Percentiles rank a stretch among this genome's conserved stretches.
Evolutionary conservation across 2,113 vertebrate species (phyloP).

Genomic region (Equus quagga): DNA sequence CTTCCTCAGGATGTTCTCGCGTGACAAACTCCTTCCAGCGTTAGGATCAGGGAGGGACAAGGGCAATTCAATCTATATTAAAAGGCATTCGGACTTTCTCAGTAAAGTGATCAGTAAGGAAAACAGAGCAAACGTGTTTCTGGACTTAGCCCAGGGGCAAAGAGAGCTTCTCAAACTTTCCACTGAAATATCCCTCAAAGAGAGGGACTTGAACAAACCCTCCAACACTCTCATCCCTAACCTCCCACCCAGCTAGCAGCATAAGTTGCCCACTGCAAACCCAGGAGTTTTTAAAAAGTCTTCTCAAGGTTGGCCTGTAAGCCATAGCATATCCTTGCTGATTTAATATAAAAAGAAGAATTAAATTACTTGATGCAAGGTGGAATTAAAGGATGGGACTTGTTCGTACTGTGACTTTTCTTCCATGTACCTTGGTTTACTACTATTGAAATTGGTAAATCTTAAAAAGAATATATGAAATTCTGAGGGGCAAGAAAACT

Average conservation of each 20-base stretch:
- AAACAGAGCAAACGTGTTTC: not conserved
- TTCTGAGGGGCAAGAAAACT: not conserved
- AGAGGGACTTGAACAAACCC: not conserved
- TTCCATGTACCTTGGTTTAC: not conserved
- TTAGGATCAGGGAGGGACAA: not conserved
- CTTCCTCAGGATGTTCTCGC: not conserved
- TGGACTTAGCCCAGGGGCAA: not conserved
- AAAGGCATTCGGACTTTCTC: conserved; percentile 15
- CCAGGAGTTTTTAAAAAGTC: not conserved
- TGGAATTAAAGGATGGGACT: not conserved
- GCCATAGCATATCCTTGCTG: not conserved
- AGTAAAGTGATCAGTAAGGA: not conserved
- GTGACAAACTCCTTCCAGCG: not conserved
- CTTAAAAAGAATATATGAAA: not conserved
- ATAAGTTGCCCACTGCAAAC: not conserved
- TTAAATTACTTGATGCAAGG: not conserved
- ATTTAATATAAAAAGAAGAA: conserved; percentile 21
- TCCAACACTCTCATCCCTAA: not conserved
- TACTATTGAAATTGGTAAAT: not conserved
- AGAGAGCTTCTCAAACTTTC: not conserved
- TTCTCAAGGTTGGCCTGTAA: not conserved
- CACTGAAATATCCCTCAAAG: not conserved
- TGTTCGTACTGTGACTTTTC: not conserved
- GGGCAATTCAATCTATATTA: not conserved
- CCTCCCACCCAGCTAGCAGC: too few species aligned